Base-by-base conservation (phyloP, 2,113 vertebrate genomes). In the Melospiza georgiana region DNA sequence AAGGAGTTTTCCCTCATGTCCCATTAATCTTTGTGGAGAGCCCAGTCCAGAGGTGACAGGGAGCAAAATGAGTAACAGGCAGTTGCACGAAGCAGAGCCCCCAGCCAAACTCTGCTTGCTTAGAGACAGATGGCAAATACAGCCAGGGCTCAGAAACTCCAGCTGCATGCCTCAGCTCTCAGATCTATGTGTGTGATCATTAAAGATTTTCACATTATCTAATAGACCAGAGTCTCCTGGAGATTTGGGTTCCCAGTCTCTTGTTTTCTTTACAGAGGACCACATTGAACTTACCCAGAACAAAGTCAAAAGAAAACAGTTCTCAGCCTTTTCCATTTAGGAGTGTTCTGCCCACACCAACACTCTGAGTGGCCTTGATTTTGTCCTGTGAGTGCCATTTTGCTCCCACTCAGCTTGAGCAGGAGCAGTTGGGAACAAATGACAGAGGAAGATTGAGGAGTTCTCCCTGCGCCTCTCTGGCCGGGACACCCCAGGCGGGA, bases 151-250 rank as follows among this genome's bases (percentile, higher is more conserved):
- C 94, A 87, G 82, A 92, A 97, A 89, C 93, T 97, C 84, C 97
- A 98, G 96, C 97, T 97, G 97, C 35, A 1, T 91, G 96, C 78
- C 94, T 95, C 87, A 90, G 52, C 85, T 93, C 76, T 98, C 95
- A 98, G 97, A 97, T 98, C 98, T 98, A 88, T 76, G 96, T 98
- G 97, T 98, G 98, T 65, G 97, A 98, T 96, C 97, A 97, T 41
- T 78, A 74, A 81, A 87, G 79, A 73, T 92, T 96, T 96, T 96
- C 84, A 90, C 93, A 95, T 97, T 93, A 96, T 97, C 94, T 97
- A 84, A 97, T 92, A 84, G 27, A 96, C 73, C 72, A 86, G 78
- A 96, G 87, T 72, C 86, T 97, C 94, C 93, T 90, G 92, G 94
- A 97, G 96, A 96, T 95, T 88, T 88, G 77, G 43, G 82, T 52